A percentile compares a stretch with the other conserved stretches of the same genome.
Evolutionary conservation across 2,888 invertebrate species (phyloP).

Genomic region (Orthonevra nobilis): DNA sequence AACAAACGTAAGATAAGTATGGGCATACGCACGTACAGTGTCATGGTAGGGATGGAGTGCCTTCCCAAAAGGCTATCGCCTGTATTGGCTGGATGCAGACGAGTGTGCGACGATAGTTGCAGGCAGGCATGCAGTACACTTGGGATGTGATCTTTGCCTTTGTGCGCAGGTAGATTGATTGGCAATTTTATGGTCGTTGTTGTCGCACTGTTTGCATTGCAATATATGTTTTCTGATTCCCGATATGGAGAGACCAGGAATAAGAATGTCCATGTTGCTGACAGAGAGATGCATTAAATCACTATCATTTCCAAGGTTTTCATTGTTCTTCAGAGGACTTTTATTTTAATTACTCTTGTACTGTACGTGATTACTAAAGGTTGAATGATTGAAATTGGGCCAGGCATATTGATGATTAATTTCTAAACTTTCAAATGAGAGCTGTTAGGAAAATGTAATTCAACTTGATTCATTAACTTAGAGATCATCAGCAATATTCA

Average conservation of each 20-base stretch:
- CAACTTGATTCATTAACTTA: too few species aligned
- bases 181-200: constrained; percentile 51
- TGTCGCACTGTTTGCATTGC: constrained; percentile 34
- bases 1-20: constrained; percentile 5
- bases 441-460: too few species aligned
- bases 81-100: constrained; percentile 11
- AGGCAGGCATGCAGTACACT: constrained; percentile 3
- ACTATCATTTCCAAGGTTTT: background rate
- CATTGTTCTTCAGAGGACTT: too few species aligned
- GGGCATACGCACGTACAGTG: background rate
- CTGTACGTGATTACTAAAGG: too few species aligned
- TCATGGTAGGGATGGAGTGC: background rate
- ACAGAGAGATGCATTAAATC: background rate
- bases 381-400: too few species aligned
- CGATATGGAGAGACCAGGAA: constrained; percentile 50
- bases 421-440: too few species aligned
- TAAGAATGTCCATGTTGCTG: constrained; percentile 32
- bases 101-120: background rate
- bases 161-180: constrained; percentile 64
- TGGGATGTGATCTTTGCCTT: constrained; percentile 35
- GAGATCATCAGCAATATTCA: too few species aligned
- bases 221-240: constrained; percentile 26
- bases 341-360: too few species aligned
- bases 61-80: constrained; percentile 28
- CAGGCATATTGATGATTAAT: too few species aligned